Conservation (phyloP, 2,113 vertebrate genomes). For the Ginglymostoma cirratum region DNA sequence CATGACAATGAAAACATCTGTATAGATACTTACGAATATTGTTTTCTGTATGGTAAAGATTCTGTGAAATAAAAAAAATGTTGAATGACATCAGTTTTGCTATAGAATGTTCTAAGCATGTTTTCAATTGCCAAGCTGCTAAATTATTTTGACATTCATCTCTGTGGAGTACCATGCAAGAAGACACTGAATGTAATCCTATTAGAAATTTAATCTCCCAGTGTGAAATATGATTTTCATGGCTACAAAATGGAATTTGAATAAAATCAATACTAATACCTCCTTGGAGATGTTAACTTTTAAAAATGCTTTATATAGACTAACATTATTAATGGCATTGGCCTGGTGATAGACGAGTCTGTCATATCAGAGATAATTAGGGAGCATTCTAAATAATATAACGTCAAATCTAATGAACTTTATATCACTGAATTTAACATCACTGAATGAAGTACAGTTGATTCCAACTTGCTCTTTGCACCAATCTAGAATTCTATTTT, state of each 20-base stretch:
- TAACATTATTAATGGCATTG: slow-evolving; percentile 15
- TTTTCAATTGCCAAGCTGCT: neutral
- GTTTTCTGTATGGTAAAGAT: neutral
- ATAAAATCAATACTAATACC: slow-evolving; percentile 28
- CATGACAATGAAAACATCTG: neutral
- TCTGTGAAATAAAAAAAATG: neutral
- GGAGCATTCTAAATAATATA: neutral
- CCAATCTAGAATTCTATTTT: neutral
- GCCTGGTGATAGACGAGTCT: slow-evolving; percentile 1
- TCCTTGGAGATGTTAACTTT: slow-evolving; percentile 9
- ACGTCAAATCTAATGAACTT: neutral
- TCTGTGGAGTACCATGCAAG: neutral
- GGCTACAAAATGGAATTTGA: slow-evolving; percentile 22
- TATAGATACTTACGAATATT: neutral
- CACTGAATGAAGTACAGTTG: neutral
- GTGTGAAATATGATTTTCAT: slow-evolving; percentile 33
- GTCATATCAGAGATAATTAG: neutral
- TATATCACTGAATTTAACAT: neutral
- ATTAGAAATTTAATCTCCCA: slow-evolving; percentile 37
- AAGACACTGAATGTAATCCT: slow-evolving; percentile 4
- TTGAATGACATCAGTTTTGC: neutral
- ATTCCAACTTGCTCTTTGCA: neutral
- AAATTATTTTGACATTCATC: slow-evolving; percentile 1
- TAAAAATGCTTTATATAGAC: neutral
- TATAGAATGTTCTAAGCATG: neutral